Conservation (phyloP, 1,140 invertebrate species). For the Eupristina koningsbergeri region DNA sequence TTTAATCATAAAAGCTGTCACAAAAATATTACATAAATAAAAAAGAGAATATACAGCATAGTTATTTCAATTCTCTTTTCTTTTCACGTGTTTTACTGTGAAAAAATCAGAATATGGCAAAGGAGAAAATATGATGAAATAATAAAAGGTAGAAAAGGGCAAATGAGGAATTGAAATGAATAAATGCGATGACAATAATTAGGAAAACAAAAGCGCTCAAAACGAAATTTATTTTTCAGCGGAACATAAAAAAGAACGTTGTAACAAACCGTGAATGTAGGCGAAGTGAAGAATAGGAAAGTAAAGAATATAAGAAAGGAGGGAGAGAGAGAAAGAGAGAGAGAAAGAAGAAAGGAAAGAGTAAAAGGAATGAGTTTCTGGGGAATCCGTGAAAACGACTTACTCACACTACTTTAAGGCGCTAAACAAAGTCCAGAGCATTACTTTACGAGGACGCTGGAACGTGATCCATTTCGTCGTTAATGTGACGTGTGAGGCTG, state of each 20-base stretch:
- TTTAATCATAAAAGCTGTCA: background rate
- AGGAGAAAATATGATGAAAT: slow-evolving; percentile 7
- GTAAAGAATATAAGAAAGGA: slow-evolving; percentile 9
- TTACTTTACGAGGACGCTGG: slow-evolving; percentile 64
- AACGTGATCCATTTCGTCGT: slow-evolving; percentile 66
- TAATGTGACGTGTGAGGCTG: slow-evolving; percentile 60
- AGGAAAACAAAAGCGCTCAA: slow-evolving; percentile 48
- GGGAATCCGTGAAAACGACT: slow-evolving; percentile 52
- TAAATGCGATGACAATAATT: slow-evolving; percentile 46
- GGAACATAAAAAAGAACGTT: background rate
- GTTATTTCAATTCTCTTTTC: background rate
- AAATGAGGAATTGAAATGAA: slow-evolving; percentile 37
- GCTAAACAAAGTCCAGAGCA: slow-evolving; percentile 64
- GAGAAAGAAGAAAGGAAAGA: slow-evolving; percentile 16
- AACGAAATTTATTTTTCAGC: slow-evolving; percentile 39
- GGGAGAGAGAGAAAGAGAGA: slow-evolving; percentile 19
- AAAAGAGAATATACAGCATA: background rate
- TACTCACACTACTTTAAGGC: slow-evolving; percentile 58
- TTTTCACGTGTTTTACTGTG: background rate
- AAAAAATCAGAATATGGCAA: background rate
- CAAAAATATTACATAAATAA: background rate
- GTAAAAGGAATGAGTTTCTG: slow-evolving; percentile 40
- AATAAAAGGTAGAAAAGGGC: slow-evolving; percentile 36
- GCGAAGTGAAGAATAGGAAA: background rate
- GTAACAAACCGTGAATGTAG: background rate